Conservation (phyloP, 2,797 vertebrate species). For the Anguilla obscura region DNA sequence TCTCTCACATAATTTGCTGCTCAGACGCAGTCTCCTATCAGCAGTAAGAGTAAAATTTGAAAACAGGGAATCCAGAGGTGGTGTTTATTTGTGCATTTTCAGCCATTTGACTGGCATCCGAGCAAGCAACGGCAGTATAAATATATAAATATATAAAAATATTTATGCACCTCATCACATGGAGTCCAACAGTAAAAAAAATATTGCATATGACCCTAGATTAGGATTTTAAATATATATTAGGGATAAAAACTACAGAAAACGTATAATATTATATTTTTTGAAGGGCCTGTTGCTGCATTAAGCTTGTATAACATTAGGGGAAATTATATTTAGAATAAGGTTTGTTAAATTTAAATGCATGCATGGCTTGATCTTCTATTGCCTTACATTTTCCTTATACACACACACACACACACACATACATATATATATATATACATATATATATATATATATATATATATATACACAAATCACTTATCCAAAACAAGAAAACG, state of each 20-base stretch:
- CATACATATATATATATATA: no score
- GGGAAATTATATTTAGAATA: slow-evolving; percentile 56
- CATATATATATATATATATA: slow-evolving; percentile 12
- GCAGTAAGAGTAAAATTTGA: neutral
- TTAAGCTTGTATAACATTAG: slow-evolving; percentile 55
- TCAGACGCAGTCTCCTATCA: neutral
- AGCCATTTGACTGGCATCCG: slow-evolving; percentile 17
- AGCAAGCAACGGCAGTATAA: slow-evolving; percentile 39
- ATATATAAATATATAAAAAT: slow-evolving; percentile 44
- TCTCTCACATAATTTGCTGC: neutral
- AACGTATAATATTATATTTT: slow-evolving; percentile 51
- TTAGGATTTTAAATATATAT: slow-evolving; percentile 28
- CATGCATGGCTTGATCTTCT: slow-evolving; percentile 70
- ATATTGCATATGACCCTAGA: slow-evolving; percentile 5
- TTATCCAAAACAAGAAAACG: slow-evolving; percentile 55
- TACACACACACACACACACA: slow-evolving; percentile 42
- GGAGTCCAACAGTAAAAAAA: slow-evolving; percentile 3
- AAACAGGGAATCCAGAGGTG: neutral
- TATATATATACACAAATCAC: slow-evolving; percentile 44
- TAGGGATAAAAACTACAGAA: slow-evolving; percentile 40
- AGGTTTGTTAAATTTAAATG: slow-evolving; percentile 63
- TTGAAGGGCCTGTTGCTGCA: slow-evolving; percentile 55
- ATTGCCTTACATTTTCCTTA: slow-evolving; percentile 70
- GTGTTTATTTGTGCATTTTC: slow-evolving; percentile 36
- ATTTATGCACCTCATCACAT: slow-evolving; percentile 22